Base-by-base conservation (phyloP, 2,113 vertebrate genomes). In the Gambusia holbrooki region DNA sequence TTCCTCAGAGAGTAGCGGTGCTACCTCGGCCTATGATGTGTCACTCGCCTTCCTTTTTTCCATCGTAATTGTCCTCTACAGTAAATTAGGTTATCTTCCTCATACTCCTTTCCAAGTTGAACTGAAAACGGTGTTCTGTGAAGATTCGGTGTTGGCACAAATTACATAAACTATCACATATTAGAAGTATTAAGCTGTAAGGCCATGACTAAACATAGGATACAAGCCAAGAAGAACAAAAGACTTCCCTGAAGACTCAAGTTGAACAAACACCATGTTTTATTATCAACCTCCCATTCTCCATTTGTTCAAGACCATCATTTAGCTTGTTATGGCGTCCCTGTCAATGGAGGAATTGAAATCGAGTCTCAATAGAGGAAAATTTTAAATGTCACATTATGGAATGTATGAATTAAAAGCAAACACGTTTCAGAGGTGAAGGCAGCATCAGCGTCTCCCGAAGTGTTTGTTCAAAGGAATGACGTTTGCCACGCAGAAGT, bases 1-100 rank as follows among this genome's bases (percentile, higher is more conserved):
- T 90, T 92, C 90, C 90, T 93, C 84, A 87, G 90, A 92, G 84
- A 88, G 88, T 74, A 87, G 80, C 1, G 84, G 79, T 78, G 83
- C 85, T 82, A 89, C 89, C 74, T 84, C 86, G 69, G 88, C 87
- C 84, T 77, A 71, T 61, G 70, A 82, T 85, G 88, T 89, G 80
- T 88, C 84, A 71, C 78, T 83, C 58, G 5, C 22, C 7, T 84
- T 68, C 68, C 33, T 80, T 85, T 72, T 83, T 84, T 65, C 73
- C 76, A 76, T 82, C 69, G 71, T 84, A 81, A 90, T 87, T 85
- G 78, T 83, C 76, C 73, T 79, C 71, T 79, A 82, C 78, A 30
- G 78, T 80, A 78, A 89, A 81, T 86, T 86, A 77, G 70, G 83
- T 83, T 74, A 83, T 71, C 74, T 77, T 83, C 75, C 76, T 84